Percentiles rank a stretch among this genome's conserved stretches.
phyloP scores from a whole-genome alignment of 2,888 invertebrate genomes.

The Crepidodera aurea region DNA sequence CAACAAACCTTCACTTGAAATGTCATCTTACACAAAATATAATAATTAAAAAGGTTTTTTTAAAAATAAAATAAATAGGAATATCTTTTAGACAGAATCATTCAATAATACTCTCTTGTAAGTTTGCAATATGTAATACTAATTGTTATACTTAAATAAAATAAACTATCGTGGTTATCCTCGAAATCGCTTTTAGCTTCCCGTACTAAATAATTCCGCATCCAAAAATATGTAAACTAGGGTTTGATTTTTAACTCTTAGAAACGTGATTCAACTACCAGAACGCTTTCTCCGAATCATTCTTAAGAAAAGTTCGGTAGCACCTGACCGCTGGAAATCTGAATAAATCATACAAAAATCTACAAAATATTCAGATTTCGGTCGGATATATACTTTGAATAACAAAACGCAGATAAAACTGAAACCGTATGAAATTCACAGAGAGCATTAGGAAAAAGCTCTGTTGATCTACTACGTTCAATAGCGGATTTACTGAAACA shows the following conservation, averaged over 20 bases:
- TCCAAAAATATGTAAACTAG: constrained; percentile 50
- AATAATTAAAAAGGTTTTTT: no score
- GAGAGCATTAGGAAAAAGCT: constrained; percentile 42
- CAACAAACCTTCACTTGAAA: no score
- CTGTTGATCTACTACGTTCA: constrained; percentile 27
- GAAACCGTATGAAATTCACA: constrained; percentile 47
- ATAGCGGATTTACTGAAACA: constrained; percentile 10
- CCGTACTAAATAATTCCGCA: constrained; percentile 38
- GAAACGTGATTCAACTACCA: constrained; percentile 42
- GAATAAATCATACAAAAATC: constrained; percentile 44
- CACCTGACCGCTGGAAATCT: constrained; percentile 42
- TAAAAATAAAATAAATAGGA: no score
- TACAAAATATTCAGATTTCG: constrained; percentile 51
- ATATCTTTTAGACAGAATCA: no score
- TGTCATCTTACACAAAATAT: no score
- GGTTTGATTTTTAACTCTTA: constrained; percentile 49
- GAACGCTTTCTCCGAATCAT: constrained; percentile 17
- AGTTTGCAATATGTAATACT: no score
- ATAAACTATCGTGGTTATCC: neutral
- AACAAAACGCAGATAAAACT: constrained; percentile 53
- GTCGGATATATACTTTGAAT: constrained; percentile 47
- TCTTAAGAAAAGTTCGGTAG: constrained; percentile 22
- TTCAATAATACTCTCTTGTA: no score
- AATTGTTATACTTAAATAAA: no score
- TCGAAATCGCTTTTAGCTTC: neutral